Base-by-base conservation (phyloP, 35 echinoderm and acorn worm species). In the Chiridota heheva region DNA sequence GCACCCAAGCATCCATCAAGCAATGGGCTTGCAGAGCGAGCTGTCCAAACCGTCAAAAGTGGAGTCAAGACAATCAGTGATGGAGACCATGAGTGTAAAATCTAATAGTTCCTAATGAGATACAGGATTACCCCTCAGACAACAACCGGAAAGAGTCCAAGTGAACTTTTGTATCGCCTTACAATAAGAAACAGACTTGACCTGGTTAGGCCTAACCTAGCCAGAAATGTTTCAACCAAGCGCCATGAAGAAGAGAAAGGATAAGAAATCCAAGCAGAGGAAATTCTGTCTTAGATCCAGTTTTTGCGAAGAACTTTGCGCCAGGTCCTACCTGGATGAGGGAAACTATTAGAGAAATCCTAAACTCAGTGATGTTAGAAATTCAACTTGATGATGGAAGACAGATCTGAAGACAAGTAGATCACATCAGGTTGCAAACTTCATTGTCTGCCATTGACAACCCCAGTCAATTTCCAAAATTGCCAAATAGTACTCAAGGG, bases 1-100 rank as follows among this genome's bases (percentile, higher is more conserved):
- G 89, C 88, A 45, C 89, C 72, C 1, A 78, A 85, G 35, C 88
- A 90, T 29, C 88, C 88, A 41, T 39, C 87, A 2, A 91, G 81
- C 37, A 71, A 91, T 30, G 58, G 78, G 13, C 40, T 82, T 17
- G 81, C 88, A 5, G 88, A 85, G 38, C 69, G 81, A 77, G 72
- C 83, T 5, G 82, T 91, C 4, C 89, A 91, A 47, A 91, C 74
- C 55, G 65, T 91, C 18, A 86, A 91, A 60, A 69, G 65, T 57
- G 89, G 73, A 10, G 30, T 91, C 0, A 86, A 80, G 43, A 92
- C 86, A 58, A 82, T 67, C 3, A 63, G 30, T 39, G 76, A 69
- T 42, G 51, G 51, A 59, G 66, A 76, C 36, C 63, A 78, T 6
- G 77, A 86, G 57, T 22, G 73, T 8, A 86, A 58, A 86, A 49